phyloP scores from a whole-genome alignment of 2,888 invertebrate species.

The Tethea ocularis region DNA sequence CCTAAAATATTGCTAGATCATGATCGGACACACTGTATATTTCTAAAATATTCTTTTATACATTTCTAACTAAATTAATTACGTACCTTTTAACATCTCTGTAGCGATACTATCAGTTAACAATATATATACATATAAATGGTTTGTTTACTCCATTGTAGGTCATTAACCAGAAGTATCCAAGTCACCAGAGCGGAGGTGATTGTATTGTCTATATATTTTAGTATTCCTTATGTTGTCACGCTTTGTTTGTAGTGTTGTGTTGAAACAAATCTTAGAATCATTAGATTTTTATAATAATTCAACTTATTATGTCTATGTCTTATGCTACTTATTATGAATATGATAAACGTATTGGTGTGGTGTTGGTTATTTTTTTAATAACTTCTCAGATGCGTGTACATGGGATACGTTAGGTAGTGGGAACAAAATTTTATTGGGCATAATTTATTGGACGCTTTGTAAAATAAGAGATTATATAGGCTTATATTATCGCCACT shows the following conservation, averaged over 20 bases:
- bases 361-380: not conserved
- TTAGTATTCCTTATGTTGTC: slow-evolving; percentile 21
- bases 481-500: too few species aligned
- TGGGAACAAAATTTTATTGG: not conserved
- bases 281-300: not conserved
- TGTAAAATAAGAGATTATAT: too few species aligned
- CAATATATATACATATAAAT: slow-evolving; percentile 21
- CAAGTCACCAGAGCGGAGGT: slow-evolving; percentile 50
- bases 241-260: slow-evolving; percentile 14
- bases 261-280: not conserved
- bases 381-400: not conserved
- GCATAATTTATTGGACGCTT: not conserved
- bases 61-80: too few species aligned
- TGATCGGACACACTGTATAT: too few species aligned
- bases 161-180: slow-evolving; percentile 61
- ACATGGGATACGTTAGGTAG: not conserved
- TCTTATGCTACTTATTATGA: not conserved
- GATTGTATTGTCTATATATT: slow-evolving; percentile 31
- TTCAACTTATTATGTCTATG: too few species aligned
- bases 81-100: slow-evolving; percentile 7
- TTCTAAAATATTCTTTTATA: too few species aligned
- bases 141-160: slow-evolving; percentile 55
- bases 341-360: not conserved
- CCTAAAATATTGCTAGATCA: too few species aligned
- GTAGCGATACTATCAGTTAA: slow-evolving; percentile 7